Evolutionary conservation across 2,113 vertebrate species (phyloP).

Genomic region (Empidonax traillii): DNA sequence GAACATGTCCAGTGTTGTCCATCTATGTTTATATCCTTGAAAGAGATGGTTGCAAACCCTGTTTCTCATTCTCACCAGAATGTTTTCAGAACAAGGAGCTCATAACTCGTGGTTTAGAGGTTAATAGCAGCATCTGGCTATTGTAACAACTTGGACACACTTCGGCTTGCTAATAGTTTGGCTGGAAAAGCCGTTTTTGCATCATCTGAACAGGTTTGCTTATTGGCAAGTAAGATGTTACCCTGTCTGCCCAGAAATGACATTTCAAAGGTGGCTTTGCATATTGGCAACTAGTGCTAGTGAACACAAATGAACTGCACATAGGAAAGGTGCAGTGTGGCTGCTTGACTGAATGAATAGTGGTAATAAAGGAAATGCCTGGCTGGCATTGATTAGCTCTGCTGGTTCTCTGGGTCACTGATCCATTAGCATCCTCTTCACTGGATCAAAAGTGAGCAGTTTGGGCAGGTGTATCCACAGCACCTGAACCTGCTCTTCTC

Average conservation of each 20-base stretch:
- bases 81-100: neutral
- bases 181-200: neutral
- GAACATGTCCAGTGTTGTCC: neutral
- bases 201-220: neutral
- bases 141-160: neutral
- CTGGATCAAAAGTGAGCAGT: neutral
- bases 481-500: neutral
- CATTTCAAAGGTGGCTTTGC: neutral
- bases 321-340: neutral
- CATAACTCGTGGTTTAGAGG: neutral
- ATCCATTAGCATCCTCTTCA: neutral
- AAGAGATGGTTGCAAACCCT: neutral
- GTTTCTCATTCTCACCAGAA: neutral
- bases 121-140: neutral
- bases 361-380: neutral
- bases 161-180: neutral
- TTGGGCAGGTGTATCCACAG: neutral
- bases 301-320: neutral
- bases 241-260: neutral
- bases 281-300: neutral
- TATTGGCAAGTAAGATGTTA: neutral
- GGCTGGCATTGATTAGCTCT: neutral
- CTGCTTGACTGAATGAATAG: neutral
- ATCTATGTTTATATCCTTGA: neutral
- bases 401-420: neutral